Evolutionary conservation across 2,888 invertebrate genomes (phyloP).

Genomic region (Brassicogethes aeneus): DNA sequence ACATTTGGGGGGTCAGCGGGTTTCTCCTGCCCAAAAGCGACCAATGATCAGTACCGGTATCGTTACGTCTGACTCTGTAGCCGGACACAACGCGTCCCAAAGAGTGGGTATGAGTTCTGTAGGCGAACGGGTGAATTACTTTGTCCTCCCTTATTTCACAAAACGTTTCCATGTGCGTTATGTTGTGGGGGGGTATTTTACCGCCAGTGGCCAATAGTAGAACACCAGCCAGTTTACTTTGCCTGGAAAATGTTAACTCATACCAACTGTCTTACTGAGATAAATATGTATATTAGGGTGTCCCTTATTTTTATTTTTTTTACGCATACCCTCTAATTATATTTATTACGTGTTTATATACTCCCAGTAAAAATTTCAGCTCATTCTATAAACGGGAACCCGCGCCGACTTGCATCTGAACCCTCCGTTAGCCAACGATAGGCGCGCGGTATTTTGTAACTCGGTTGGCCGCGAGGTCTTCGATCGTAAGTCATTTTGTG

Average conservation of each 20-base stretch:
- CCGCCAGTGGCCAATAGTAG: slow-evolving; percentile 84
- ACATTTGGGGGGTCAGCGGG: slow-evolving; percentile 90
- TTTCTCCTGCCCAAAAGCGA: slow-evolving; percentile 74
- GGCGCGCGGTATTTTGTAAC: too few relatives aligned
- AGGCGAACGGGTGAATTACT: slow-evolving; percentile 89
- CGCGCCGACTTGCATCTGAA: too few relatives aligned
- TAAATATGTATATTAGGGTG: too few relatives aligned
- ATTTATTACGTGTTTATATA: too few relatives aligned
- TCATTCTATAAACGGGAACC: too few relatives aligned
- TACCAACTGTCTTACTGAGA: too few relatives aligned
- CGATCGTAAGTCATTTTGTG: too few relatives aligned
- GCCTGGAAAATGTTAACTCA: slow-evolving; percentile 46
- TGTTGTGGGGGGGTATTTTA: slow-evolving; percentile 55
- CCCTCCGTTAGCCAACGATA: too few relatives aligned
- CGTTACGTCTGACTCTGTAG: slow-evolving; percentile 57
- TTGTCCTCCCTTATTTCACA: slow-evolving; percentile 79
- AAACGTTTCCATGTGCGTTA: slow-evolving; percentile 85
- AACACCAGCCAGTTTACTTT: slow-evolving; percentile 85
- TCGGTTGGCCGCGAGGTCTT: too few relatives aligned
- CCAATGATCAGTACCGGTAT: slow-evolving; percentile 60
- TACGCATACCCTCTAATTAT: too few relatives aligned
- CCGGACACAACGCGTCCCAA: slow-evolving; percentile 78
- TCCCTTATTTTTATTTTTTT: too few relatives aligned
- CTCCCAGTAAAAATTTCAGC: too few relatives aligned
- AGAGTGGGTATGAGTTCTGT: slow-evolving; percentile 88